These are phyloP conservation scores for Dolichoris vasculosae DNA, from an alignment of 1,140 invertebrate species.

Conservation along the genomic window DNA sequence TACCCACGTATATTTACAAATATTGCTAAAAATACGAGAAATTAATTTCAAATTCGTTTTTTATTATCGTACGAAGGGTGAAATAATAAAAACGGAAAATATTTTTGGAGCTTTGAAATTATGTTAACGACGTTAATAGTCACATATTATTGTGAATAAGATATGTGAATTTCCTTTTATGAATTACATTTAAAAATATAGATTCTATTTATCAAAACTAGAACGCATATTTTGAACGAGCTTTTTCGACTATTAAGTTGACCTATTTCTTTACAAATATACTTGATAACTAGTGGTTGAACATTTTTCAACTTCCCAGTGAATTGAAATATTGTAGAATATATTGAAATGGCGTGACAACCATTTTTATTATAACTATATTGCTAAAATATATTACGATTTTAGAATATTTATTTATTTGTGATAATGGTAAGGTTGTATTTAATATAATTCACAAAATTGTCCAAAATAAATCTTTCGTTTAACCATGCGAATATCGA, in stretches of 20 bases:
- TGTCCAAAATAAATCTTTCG: no score
- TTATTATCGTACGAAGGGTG: no score
- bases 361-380: background rate
- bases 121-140: background rate
- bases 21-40: no score
- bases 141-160: background rate
- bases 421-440: no score
- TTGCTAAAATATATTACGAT: background rate
- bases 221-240: background rate
- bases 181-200: background rate
- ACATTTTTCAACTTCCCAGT: background rate
- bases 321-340: background rate
- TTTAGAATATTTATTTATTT: no score
- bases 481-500: no score
- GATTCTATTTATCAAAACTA: background rate
- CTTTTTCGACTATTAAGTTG: background rate
- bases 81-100: no score
- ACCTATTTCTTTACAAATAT: constrained; percentile 4
- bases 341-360: background rate
- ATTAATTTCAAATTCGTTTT: no score
- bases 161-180: background rate
- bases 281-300: background rate
- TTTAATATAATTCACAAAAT: background rate
- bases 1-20: no score
- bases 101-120: background rate